Conservation (phyloP, 2,888 invertebrate species). For the Lithophane leautieri region DNA sequence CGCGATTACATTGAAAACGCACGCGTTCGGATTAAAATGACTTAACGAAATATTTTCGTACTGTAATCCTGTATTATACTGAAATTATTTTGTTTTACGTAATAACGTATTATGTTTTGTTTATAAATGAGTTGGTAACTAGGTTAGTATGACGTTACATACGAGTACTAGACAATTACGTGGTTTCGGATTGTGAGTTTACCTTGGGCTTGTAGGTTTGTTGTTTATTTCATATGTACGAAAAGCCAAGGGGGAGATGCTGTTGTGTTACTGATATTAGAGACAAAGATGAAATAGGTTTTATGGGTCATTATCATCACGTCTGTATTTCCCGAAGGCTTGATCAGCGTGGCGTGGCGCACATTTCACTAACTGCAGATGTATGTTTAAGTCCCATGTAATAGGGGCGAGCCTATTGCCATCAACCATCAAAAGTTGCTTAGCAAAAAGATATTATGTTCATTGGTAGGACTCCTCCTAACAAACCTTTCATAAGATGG, state of each 20-base stretch:
- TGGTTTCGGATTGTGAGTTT: background rate
- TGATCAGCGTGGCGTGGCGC: no score
- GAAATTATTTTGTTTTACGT: conserved; percentile 44
- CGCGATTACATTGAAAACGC: conserved; percentile 59
- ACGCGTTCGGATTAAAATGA: conserved; percentile 64
- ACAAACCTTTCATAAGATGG: no score
- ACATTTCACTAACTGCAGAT: no score
- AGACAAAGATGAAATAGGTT: background rate
- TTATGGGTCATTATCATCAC: no score
- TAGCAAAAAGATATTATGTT: no score
- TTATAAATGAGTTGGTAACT: conserved; percentile 42
- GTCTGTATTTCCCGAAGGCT: no score
- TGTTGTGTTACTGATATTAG: background rate
- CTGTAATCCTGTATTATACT: conserved; percentile 40
- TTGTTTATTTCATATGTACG: background rate
- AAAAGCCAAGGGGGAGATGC: background rate
- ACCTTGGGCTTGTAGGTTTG: background rate
- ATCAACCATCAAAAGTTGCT: no score
- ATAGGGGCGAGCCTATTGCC: no score
- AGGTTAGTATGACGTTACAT: conserved; percentile 19
- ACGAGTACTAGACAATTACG: background rate
- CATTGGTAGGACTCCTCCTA: no score
- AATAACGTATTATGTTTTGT: conserved; percentile 16
- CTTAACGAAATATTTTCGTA: conserved; percentile 54
- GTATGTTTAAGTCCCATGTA: no score